Evolutionary conservation across 2,888 invertebrate genomes (phyloP), one percentile per base, ranked within the genome.

Genomic region (Diarsia dahlii): DNA sequence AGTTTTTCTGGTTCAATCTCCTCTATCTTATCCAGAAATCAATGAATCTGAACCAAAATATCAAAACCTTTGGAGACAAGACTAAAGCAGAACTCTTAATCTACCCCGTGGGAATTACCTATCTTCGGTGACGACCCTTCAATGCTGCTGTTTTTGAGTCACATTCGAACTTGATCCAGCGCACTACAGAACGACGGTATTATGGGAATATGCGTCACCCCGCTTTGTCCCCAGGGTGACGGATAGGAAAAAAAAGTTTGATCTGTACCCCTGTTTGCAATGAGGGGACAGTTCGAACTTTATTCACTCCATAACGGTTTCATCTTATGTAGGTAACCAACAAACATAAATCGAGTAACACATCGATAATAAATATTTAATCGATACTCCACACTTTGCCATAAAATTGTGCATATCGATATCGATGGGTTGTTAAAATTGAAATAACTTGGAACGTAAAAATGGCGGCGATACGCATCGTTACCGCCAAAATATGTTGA

Each of bases 361-460:
- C 15, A 64, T 67, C 52, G 69, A 66, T 67, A 70, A 60, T 80
- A 39, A 62, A 62, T 39, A 20, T 62, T 62, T 20, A 39, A 62
- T n/a, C 76, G 46, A 65, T 72, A 71, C 48, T 66, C 71, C 54
- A 71, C 74, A 66, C 78, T 84, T 84, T 76, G 71, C 86, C 89
- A 86, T 91, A 89, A 91, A 91, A 87, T 81, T 76, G 83, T 84
- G 87, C 86, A 86, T 87, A 84, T 84, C 88, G 89, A 84, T 89
- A 89, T 88, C 89, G 79, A 68, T 52, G 54, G 82, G 81, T 85
- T 82, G 90, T 91, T 88, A 89, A 91, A 90, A 88, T 88, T 90
- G 89, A 89, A 90, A 89, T 88, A 88, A 87, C 89, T 82, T 80
- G 72, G 73, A 74, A 73, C 88, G 74, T 90, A 87, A 89, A 89